A percentile compares a stretch with the other conserved stretches of the same genome.
Evolutionary conservation across 2,888 invertebrate species (phyloP).

Genomic region (Lochmaea crataegi): DNA sequence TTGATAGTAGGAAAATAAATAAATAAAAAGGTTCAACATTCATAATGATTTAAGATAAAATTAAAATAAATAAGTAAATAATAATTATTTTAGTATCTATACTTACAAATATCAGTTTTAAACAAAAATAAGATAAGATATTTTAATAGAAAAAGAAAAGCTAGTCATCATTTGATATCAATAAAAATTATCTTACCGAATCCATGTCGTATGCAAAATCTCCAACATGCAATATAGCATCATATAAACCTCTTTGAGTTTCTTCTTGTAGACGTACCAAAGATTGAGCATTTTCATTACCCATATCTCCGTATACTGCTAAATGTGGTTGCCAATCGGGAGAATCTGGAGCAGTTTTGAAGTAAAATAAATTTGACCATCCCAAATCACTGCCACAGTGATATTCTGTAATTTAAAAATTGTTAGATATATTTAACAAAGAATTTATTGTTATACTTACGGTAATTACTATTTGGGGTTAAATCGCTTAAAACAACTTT

Average conservation of each 20-base stretch:
- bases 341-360: constrained; percentile 77
- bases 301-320: constrained; percentile 95
- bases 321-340: constrained; percentile 82
- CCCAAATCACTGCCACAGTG: constrained; percentile 83
- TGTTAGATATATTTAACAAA: constrained; percentile 15
- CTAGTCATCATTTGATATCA: too few species aligned
- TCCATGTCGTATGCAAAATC: constrained; percentile 97
- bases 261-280: constrained; percentile 87
- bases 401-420: constrained; percentile 71
- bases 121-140: too few species aligned
- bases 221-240: constrained; percentile 90
- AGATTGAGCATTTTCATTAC: constrained; percentile 90
- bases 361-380: constrained; percentile 85
- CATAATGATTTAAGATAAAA: background rate
- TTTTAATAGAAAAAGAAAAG: too few species aligned
- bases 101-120: too few species aligned
- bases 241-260: constrained; percentile 81
- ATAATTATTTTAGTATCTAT: too few species aligned
- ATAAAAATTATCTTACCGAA: constrained; percentile 64
- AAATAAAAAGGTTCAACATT: background rate
- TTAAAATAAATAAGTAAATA: constrained; percentile 1
- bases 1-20: constrained; percentile 24
- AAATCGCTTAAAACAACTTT: constrained; percentile 74
- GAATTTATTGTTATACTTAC: constrained; percentile 61
- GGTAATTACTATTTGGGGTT: constrained; percentile 73